These are phyloP conservation scores for Diaphora mendica DNA, from an alignment of 2,888 invertebrate species.

Conservation along the genomic window DNA sequence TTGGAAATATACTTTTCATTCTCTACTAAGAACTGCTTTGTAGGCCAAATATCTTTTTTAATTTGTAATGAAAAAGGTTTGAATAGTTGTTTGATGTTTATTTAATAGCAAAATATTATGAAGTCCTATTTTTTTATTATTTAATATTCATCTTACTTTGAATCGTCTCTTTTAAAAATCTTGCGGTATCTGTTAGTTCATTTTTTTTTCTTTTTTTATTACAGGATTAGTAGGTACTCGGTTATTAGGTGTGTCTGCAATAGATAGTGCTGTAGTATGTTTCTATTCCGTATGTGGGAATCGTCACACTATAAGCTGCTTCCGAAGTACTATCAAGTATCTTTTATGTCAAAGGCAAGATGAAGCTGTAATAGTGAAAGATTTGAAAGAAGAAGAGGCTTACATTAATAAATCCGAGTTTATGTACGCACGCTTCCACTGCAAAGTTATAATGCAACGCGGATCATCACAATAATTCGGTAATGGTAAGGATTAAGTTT, in stretches of 20 bases:
- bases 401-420: constrained; percentile 56
- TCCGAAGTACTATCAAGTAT: neutral
- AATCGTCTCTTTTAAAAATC: too few species aligned
- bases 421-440: constrained; percentile 58
- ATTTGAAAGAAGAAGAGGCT: constrained; percentile 37
- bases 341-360: constrained; percentile 19
- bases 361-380: constrained; percentile 22
- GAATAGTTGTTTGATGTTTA: too few species aligned
- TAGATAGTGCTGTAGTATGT: too few species aligned
- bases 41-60: neutral
- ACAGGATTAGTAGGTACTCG: too few species aligned
- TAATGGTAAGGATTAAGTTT: constrained; percentile 29
- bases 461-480: constrained; percentile 57
- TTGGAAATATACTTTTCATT: constrained; percentile 16
- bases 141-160: too few species aligned
- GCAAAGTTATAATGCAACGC: constrained; percentile 65
- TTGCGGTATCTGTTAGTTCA: too few species aligned
- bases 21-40: neutral
- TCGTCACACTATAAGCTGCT: neutral
- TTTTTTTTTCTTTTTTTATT: too few species aligned
- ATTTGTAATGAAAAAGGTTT: too few species aligned
- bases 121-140: too few species aligned
- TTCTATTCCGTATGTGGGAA: too few species aligned
- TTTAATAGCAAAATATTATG: too few species aligned
- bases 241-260: too few species aligned